Evolutionary conservation across 2,113 vertebrate species (phyloP).

Genomic region (human (Homo sapiens)): DNA sequence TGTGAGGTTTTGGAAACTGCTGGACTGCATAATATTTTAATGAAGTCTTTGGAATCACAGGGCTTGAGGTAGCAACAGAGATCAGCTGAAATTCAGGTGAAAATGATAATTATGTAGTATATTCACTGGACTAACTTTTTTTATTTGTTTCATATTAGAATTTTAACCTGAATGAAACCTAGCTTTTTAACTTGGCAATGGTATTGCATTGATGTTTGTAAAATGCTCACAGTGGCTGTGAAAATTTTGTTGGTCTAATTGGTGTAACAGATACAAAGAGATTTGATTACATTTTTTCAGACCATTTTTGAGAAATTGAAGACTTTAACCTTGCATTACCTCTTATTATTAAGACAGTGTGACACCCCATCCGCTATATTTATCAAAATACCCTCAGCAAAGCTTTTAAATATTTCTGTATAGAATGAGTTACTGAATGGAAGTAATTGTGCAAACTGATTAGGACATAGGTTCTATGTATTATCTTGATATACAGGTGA

Average conservation of each 20-base stretch:
- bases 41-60: not conserved
- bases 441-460: not conserved
- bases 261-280: not conserved
- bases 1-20: not conserved
- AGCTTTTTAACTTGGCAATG: not conserved
- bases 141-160: slow-evolving; percentile 35
- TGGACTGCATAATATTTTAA: not conserved
- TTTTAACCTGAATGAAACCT: not conserved
- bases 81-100: not conserved
- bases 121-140: not conserved
- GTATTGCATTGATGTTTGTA: not conserved
- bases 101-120: not conserved
- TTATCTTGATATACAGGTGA: not conserved
- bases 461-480: not conserved
- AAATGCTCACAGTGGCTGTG: not conserved
- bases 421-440: not conserved
- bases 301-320: slow-evolving; percentile 34
- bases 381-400: not conserved
- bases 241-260: not conserved
- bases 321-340: not conserved
- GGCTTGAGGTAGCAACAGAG: not conserved
- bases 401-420: not conserved
- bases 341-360: not conserved
- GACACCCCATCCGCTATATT: not conserved
- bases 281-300: not conserved